Evolutionary conservation across 2,888 invertebrate species (phyloP).

Genomic region (Eueremaeus valkanovi): DNA sequence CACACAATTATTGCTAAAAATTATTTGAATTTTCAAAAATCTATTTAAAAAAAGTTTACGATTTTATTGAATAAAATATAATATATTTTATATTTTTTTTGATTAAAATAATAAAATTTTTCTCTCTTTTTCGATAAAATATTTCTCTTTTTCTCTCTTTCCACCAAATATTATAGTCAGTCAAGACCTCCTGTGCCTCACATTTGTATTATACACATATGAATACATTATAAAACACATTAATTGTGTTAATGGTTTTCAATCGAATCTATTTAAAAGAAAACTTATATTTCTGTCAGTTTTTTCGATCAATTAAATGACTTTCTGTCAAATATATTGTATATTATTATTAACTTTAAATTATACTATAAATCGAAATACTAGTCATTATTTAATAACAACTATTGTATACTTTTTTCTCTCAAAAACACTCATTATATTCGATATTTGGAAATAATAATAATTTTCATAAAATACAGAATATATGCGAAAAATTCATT

Average conservation of each 20-base stretch:
- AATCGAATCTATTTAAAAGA: neutral
- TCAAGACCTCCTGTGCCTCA: slow-evolving; percentile 28
- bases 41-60: neutral
- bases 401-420: too few relatives aligned
- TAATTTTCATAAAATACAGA: too few relatives aligned
- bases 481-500: too few relatives aligned
- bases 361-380: neutral
- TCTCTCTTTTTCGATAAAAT: neutral
- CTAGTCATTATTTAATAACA: neutral
- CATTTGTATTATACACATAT: slow-evolving; percentile 26
- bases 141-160: neutral
- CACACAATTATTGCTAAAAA: too few relatives aligned
- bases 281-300: neutral
- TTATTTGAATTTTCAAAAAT: too few relatives aligned
- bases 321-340: neutral
- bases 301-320: too few relatives aligned
- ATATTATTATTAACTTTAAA: neutral
- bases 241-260: neutral
- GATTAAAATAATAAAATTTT: neutral
- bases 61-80: neutral
- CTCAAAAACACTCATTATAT: too few relatives aligned
- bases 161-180: neutral
- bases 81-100: neutral
- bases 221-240: slow-evolving; percentile 1
- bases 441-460: too few relatives aligned